Evolutionary conservation across 2,888 invertebrate species (phyloP).

Genomic region (Limenitis camilla): DNA sequence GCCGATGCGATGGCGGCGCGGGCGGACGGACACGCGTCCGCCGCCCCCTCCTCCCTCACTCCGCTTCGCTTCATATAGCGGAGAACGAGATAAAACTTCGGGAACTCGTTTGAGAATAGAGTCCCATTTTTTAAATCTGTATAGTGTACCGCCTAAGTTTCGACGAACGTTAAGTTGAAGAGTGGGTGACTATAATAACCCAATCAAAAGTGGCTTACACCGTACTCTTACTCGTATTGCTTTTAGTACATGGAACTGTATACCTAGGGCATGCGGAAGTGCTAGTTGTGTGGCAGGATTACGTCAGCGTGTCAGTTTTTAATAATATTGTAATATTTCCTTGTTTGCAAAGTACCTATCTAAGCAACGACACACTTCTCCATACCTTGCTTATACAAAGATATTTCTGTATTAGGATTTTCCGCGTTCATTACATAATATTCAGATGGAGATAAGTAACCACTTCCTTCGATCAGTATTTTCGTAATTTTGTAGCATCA

Average conservation of each 20-base stretch:
- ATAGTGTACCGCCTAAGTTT: slow-evolving; percentile 10
- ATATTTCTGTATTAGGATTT: neutral
- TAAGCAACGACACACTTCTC: slow-evolving; percentile 14
- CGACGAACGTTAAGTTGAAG: slow-evolving; percentile 18
- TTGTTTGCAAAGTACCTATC: slow-evolving; percentile 46
- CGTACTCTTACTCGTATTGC: slow-evolving; percentile 1
- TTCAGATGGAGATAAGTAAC: neutral
- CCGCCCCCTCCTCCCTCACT: slow-evolving; percentile 36
- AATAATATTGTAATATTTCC: slow-evolving; percentile 67
- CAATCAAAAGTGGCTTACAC: neutral
- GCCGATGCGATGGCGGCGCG: slow-evolving; percentile 68
- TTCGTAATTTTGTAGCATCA: neutral
- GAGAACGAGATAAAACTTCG: slow-evolving; percentile 64
- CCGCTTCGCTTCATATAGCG: slow-evolving; percentile 35
- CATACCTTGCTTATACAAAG: neutral
- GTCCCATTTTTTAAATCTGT: slow-evolving; percentile 61
- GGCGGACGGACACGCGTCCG: slow-evolving; percentile 59
- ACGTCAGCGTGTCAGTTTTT: slow-evolving; percentile 71
- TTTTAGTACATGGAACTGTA: slow-evolving; percentile 33
- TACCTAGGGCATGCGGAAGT: slow-evolving; percentile 65
- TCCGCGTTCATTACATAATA: too few species aligned
- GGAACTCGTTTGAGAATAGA: slow-evolving; percentile 44
- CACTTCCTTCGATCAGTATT: too few species aligned
- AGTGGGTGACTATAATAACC: neutral
- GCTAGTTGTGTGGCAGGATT: slow-evolving; percentile 53